Percentiles rank a stretch among this genome's conserved stretches.
Conservation (phyloP, 1,140 invertebrate genomes). For the Coelopa frigida region DNA sequence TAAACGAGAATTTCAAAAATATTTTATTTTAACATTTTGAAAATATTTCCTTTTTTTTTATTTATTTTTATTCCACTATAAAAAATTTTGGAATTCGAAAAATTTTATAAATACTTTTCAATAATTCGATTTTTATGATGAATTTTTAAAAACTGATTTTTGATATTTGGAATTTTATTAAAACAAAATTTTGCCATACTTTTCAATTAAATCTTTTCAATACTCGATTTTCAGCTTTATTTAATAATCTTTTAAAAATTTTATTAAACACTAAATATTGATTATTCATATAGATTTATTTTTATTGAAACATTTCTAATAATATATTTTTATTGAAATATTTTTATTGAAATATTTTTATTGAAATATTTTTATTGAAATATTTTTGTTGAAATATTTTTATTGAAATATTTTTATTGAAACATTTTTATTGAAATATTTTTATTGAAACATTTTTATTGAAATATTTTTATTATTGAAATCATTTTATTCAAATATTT, state of each 20-base stretch:
- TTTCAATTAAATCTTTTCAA: no score
- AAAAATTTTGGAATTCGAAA: not conserved
- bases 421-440: no score
- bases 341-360: no score
- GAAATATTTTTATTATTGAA: conserved; percentile 4
- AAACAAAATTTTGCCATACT: no score
- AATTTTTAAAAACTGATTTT: not conserved
- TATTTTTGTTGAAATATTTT: no score
- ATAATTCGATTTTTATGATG: not conserved
- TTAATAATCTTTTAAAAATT: not conserved
- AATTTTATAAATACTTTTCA: not conserved
- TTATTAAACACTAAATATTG: no score
- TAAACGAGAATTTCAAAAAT: not conserved
- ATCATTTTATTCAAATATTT: conserved; percentile 5
- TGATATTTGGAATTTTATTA: not conserved
- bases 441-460: not conserved
- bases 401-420: no score
- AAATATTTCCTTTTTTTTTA: not conserved
- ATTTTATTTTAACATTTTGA: not conserved
- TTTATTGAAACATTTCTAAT: no score
- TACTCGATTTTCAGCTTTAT: no score
- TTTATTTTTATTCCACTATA: not conserved
- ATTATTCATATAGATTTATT: no score
- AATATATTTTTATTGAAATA: no score
- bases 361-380: no score